Base-by-base conservation (phyloP, 2,797 vertebrate genomes). In the Rhinophrynus dorsalis region DNA sequence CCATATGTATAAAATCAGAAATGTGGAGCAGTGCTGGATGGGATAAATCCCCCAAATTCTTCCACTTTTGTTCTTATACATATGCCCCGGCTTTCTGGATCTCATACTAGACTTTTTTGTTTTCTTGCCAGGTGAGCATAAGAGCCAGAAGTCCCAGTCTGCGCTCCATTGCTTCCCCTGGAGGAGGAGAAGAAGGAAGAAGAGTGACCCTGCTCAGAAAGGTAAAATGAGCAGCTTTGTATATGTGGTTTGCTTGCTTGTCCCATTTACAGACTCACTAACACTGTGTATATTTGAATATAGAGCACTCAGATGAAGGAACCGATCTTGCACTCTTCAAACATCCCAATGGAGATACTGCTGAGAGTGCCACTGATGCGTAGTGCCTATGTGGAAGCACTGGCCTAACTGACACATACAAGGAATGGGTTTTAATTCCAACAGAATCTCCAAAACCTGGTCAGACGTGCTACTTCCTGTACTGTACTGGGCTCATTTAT, bases 121-220 rank as follows among this genome's bases (percentile, higher is more conserved):
- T 77, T 74, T 55, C 42, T 77, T 40, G 29, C 67, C 75, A 77
- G 76, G 80, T 1, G 15, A 1, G 18, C 77, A 68, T 51, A 32
- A 37, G 4, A 56, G 24, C 1, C 35, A 74, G 32, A 82, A 70
- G 9, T 77, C 70, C 45, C 75, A 69, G n/a, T 55, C 54, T 47
- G 76, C 84, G 23, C 55, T 84, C 65, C 35, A 1, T 3, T 85
- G 84, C 26, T 7, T 84, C 50, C 66, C 74, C 12, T 80, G 68
- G 78, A 79, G 76, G n/a, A 67, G 9, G 37, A 78, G 69, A 37
- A 82, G 55, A 37, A 82, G 55, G 67, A 44, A 0, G 29, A 79
- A 75, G 23, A 65, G 76, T 35, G 64, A 74, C 47, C 18, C 23
- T 0, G 0, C 56, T 42, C 37, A 13, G 13, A 76, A 80, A 64